Base-by-base conservation (phyloP, 2,113 vertebrate species). In the Ceyx melanurus region DNA sequence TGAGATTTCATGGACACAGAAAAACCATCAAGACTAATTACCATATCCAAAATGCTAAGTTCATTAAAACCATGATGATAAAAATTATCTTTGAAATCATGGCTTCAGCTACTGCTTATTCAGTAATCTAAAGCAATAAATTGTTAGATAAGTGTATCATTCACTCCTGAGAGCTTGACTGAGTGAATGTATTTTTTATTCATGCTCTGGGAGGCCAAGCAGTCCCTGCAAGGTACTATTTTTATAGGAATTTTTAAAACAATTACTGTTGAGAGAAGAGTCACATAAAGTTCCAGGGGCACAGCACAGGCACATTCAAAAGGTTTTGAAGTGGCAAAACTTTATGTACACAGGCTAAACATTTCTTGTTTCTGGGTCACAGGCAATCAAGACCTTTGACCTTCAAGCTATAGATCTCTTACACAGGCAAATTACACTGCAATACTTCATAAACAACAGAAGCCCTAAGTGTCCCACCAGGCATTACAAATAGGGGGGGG, bases 401-500 rank as follows among this genome's bases (percentile, higher is more conserved):
- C 96, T 66, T 65, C 43, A 14, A 60, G 67, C 96, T 96, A 97
- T 96, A 97, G 97, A 97, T 96, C 77, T 95, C 95, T 97, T 97
- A 96, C 20, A 51, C 81, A 64, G 95, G 96, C 96, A 97, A 97
- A 98, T 97, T 97, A 97, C 89, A 96, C 77, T 90, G 88, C 90
- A 87, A 90, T 94, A 94, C 95, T 97, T 97, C 96, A 96, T 97
- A 96, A 97, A 97, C 95, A 95, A 90, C 79, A 93, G 90, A 85
- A 90, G n/a, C 74, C 84, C 94, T 62, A 57, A 76, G 91, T 73
- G 90, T 93, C 83, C 95, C 81, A 97, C 81, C 94, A 97, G 91
- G 91, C 71, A 94, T 91, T 91, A 67, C 88, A 96, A 95, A 94
- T 93, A 96, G 84, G 89, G 79, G 87, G 78, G 66, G 81, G 73